Conservation (phyloP, 2,113 vertebrate genomes). For the Heterocephalus glaber region DNA sequence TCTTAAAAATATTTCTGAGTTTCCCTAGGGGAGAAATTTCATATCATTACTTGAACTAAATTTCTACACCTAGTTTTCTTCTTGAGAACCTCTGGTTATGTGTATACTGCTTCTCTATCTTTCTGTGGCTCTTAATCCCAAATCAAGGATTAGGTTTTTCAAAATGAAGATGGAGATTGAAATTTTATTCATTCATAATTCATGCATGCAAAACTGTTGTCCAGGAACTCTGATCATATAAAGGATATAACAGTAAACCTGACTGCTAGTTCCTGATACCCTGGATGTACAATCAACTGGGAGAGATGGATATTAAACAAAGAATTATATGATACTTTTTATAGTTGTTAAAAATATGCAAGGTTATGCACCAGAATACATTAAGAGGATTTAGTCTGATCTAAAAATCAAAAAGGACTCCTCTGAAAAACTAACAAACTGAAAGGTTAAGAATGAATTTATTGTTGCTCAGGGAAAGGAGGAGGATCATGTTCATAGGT, state of each 20-base stretch:
- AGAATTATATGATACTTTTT: background rate
- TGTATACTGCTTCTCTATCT: background rate
- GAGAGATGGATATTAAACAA: background rate
- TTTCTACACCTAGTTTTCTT: background rate
- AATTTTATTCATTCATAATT: conserved; percentile 44
- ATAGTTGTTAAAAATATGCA: background rate
- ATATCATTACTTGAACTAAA: conserved; percentile 32
- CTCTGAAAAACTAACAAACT: background rate
- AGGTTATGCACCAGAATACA: background rate
- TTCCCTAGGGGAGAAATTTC: conserved; percentile 21
- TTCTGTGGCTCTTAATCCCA: background rate
- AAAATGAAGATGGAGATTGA: conserved; percentile 26
- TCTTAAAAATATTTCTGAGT: background rate
- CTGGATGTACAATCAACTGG: background rate
- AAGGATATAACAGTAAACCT: background rate
- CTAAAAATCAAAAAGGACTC: background rate
- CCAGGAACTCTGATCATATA: background rate
- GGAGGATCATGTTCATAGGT: background rate
- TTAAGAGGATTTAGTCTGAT: background rate
- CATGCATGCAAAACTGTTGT: background rate
- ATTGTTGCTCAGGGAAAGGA: background rate
- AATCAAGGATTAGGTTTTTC: conserved; percentile 28
- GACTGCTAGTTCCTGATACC: background rate
- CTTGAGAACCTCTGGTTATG: background rate
- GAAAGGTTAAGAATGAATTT: background rate